phyloP scores from a whole-genome alignment of 2,888 invertebrate species.

The Platycheirus rosarum region DNA sequence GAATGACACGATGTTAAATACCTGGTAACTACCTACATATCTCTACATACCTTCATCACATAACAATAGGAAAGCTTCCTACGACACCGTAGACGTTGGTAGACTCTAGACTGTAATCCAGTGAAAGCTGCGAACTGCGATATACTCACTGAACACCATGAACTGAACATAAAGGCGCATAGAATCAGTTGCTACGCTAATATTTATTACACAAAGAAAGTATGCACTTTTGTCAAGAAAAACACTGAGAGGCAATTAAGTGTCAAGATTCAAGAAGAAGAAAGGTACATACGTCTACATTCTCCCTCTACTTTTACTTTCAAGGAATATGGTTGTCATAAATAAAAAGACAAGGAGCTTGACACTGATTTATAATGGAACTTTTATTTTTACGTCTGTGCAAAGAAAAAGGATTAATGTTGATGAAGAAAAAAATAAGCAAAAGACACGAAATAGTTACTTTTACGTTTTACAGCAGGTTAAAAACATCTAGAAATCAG shows the following conservation, averaged over 20 bases:
- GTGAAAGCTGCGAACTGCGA: not conserved
- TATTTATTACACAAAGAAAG: slow-evolving; percentile 20
- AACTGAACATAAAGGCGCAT: too few relatives aligned
- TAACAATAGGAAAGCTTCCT: too few relatives aligned
- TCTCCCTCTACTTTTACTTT: slow-evolving; percentile 19
- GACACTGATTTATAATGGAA: slow-evolving; percentile 10
- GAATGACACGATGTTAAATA: not conserved
- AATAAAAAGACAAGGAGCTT: not conserved
- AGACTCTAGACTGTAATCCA: not conserved
- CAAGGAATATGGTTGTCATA: slow-evolving; percentile 3
- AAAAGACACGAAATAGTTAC: too few relatives aligned
- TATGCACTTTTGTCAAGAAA: slow-evolving; percentile 8
- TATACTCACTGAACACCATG: not conserved
- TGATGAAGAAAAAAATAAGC: too few relatives aligned
- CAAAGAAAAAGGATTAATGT: too few relatives aligned
- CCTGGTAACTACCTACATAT: not conserved
- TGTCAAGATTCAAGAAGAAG: slow-evolving; percentile 8
- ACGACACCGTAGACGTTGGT: too few relatives aligned
- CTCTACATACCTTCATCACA: not conserved
- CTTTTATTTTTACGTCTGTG: not conserved
- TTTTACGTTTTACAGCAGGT: too few relatives aligned
- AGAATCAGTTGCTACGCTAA: not conserved
- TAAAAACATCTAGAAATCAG: too few relatives aligned
- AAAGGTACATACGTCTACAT: not conserved
- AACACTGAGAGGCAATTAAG: slow-evolving; percentile 24